These are phyloP conservation scores for Strix uralensis DNA, from an alignment of 2,113 vertebrate species.

Conservation along the genomic window DNA sequence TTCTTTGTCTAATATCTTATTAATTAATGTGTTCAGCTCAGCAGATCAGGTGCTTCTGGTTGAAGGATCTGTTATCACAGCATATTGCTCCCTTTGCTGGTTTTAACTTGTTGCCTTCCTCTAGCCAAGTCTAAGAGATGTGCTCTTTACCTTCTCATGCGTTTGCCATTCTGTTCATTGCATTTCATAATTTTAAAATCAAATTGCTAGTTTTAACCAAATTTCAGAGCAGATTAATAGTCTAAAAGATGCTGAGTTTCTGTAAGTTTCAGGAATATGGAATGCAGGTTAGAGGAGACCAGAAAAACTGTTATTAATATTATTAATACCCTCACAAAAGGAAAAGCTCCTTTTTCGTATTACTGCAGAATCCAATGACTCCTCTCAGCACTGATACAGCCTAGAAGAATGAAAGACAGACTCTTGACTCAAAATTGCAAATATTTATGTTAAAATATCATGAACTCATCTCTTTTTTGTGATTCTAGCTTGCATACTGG, in stretches of 20 bases:
- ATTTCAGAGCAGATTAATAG: neutral
- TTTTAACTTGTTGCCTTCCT: neutral
- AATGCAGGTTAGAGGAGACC: neutral
- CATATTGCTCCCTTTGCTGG: neutral
- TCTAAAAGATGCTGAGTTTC: neutral
- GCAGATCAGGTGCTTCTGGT: neutral
- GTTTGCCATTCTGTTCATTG: neutral
- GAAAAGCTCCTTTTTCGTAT: neutral
- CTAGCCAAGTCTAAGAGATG: neutral
- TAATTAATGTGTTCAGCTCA: slow-evolving; percentile 2
- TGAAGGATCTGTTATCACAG: neutral
- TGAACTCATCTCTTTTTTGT: neutral
- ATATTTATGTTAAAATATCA: neutral
- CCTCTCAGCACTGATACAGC: neutral
- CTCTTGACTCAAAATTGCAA: neutral
- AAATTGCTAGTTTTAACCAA: neutral
- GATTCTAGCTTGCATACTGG: neutral
- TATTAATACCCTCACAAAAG: neutral
- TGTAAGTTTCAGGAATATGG: neutral
- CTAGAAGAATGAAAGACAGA: neutral
- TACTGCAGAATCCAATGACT: neutral
- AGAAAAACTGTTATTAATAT: neutral
- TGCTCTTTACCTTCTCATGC: neutral
- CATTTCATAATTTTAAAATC: neutral
- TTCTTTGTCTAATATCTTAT: neutral